Base-by-base conservation (phyloP, 2,888 invertebrate genomes). In the Chesias legatella region DNA sequence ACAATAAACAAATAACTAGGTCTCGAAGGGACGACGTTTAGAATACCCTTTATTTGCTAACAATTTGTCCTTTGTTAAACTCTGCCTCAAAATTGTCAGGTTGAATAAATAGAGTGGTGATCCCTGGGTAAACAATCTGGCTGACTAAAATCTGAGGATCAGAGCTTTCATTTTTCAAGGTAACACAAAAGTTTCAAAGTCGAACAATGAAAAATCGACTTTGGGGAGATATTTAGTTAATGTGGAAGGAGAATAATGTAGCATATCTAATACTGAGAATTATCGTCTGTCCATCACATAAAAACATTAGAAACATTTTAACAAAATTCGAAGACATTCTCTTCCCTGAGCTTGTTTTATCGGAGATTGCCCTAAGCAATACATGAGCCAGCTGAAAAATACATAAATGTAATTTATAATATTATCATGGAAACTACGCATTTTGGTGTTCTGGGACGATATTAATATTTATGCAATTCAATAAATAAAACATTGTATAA, bases 1-100 rank as follows among this genome's bases (percentile, higher is more conserved):
- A 75, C 69, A 77, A 66, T 73, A 68, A 73, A 74, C 75, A 79
- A 73, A 72, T 75, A 69, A 80, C 78, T 70, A 75, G 70, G 63
- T 65, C 76, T 71, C 72, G 41, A 51, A 65, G 74, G 79, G 71
- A 59, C 62, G 54, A 39, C 56, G 59, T 76, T 73, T 70, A 59
- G 59, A 60, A 68, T 62, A 64, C 64, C 58, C 60, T 61, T 57
- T 66, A 58, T 65, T 64, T 62, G 62, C 49, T 45, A 39, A 55
- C 53, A 63, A 63, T 60, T 61, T 47, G 60, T 59, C 64, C 58
- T 64, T 63, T 58, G 56, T 60, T 48, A 34, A 58, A 39, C 48
- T 60, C 54, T 58, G 56, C 57, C 57, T 53, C 51, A 56, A 43
- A 43, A 48, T 23, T 42, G 36, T 22, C 30, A 42, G 26, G 13